Base-by-base conservation (phyloP, 2,113 vertebrate genomes). In the Hippolais icterina region DNA sequence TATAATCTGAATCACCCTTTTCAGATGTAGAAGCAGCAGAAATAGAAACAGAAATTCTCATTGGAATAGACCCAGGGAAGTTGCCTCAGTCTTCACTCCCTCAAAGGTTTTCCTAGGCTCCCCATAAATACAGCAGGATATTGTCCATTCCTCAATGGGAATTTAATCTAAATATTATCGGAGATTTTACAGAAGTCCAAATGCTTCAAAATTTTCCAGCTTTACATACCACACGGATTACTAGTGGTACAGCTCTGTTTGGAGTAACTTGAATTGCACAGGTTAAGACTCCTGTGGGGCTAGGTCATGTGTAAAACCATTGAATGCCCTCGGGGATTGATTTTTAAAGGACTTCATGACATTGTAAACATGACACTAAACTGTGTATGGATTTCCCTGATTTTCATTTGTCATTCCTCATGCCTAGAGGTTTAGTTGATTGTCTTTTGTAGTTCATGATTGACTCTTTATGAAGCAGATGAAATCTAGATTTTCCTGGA, bases 21-120 rank as follows among this genome's bases (percentile, higher is more conserved):
- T 64, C 60, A 94, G 35, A 75, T 53, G 37, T 42, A 79, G 60
- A 9, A 89, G 22, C 21, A 90, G 59, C 52, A 92, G 70, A 89
- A 96, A 93, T 79, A 94, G 88, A 88, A 95, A 47, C 68, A 80
- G 84, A 78, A 96, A 64, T 90, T 93, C 46, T 80, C 53, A 80
- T 61, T 88, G 85, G 81, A 92, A 88, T 33, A 85, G 85, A 69
- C n/a, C 24, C 25, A 54, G 78, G 27, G 44, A 91, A 93, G 41
- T 72, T 5, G 0, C 15, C 41, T 80, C 63, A 69, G 50, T 33
- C 54, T 52, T 85, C 1, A 21, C 29, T 89, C 42, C 23, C 42
- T 94, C 71, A 29, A 46, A 88, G 33, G n/a, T 74, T 93, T 80
- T 77, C 14, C 29, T 85, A 69, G 50, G 70, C 27, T 53, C 29